These are phyloP conservation scores for Parotocinclus haroldoi DNA, from an alignment of 2,797 vertebrate species.

Conservation along the genomic window DNA sequence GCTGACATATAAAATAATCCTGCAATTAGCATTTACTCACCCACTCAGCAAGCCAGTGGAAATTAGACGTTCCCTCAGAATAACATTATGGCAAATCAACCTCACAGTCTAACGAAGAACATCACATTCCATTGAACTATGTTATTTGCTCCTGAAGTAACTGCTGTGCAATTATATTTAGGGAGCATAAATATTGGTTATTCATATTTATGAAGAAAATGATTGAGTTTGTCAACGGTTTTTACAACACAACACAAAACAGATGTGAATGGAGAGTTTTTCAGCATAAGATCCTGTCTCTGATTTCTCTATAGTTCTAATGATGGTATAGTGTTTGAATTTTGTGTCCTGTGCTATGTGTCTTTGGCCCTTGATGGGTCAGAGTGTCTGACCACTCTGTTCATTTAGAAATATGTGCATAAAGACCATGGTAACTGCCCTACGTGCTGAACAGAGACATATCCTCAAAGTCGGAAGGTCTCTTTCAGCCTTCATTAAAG, in stretches of 20 bases:
- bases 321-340: constrained; percentile 16
- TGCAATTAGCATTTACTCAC: constrained; percentile 32
- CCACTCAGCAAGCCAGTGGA: constrained; percentile 31
- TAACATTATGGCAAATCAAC: too few relatives aligned
- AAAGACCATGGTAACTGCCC: constrained; percentile 61
- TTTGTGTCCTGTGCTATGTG: constrained; percentile 38
- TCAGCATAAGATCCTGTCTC: too few relatives aligned
- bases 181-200: too few relatives aligned
- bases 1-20: constrained; percentile 45
- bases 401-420: constrained; percentile 52
- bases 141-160: too few relatives aligned
- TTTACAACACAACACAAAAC: too few relatives aligned
- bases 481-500: constrained; percentile 70
- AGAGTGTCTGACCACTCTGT: constrained; percentile 56
- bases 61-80: constrained; percentile 4
- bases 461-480: constrained; percentile 63
- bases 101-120: too few relatives aligned
- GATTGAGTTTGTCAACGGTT: too few relatives aligned
- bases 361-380: constrained; percentile 52
- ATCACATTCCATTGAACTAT: too few relatives aligned
- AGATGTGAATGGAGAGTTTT: too few relatives aligned
- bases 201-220: too few relatives aligned
- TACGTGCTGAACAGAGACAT: constrained; percentile 66
- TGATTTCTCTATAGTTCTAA: constrained; percentile 9
- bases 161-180: too few relatives aligned